These are phyloP conservation scores for Cryptus armator DNA, from an alignment of 2,888 invertebrate species.

Conservation along the genomic window DNA sequence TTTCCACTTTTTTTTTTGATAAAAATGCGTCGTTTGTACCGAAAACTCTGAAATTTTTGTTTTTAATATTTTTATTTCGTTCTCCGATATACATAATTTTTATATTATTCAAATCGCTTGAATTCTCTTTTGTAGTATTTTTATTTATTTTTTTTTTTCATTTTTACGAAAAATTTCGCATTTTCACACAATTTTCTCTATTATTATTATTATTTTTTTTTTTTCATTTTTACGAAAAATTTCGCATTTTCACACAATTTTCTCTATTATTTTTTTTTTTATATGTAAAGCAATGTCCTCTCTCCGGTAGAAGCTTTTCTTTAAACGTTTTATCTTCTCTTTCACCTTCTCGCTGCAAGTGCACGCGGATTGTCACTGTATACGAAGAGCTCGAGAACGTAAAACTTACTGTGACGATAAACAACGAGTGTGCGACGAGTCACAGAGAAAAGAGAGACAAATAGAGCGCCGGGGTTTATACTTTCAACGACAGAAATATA, in stretches of 20 bases:
- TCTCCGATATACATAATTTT: too few species aligned
- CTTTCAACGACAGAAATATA: slow-evolving; percentile 68
- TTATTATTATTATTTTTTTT: too few species aligned
- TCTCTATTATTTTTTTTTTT: too few species aligned
- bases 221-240: too few species aligned
- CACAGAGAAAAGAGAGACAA: slow-evolving; percentile 5
- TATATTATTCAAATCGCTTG: too few species aligned
- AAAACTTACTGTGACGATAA: slow-evolving; percentile 71
- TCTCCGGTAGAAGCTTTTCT: neutral
- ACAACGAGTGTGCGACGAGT: slow-evolving; percentile 65
- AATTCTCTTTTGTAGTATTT: too few species aligned
- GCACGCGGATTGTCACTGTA: neutral
- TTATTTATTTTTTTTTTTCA: too few species aligned
- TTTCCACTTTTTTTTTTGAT: too few species aligned
- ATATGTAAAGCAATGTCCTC: neutral
- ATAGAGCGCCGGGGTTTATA: slow-evolving; percentile 72
- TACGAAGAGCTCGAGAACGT: slow-evolving; percentile 28
- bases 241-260: neutral
- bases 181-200: neutral
- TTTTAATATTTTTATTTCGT: too few species aligned
- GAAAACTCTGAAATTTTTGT: too few species aligned
- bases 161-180: too few species aligned
- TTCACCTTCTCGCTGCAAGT: neutral
- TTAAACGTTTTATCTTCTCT: neutral
- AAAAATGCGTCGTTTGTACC: too few species aligned